These are phyloP conservation scores for Deroptyus accipitrinus DNA, from an alignment of 2,113 vertebrate genomes.

Conservation along the genomic window DNA sequence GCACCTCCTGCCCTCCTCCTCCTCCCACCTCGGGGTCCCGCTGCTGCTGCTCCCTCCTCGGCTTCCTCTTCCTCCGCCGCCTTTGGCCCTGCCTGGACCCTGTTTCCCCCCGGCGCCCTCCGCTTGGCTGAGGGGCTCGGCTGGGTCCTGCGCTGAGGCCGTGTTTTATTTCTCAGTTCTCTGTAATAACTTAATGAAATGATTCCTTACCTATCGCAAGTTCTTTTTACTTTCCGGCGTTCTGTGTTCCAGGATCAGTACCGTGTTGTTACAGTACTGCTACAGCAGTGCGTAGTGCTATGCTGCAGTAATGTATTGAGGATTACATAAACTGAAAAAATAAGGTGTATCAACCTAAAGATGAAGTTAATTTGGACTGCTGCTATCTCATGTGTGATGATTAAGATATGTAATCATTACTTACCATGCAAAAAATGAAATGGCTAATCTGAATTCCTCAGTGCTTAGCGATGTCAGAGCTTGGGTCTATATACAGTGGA, in stretches of 20 bases:
- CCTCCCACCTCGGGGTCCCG: accelerated
- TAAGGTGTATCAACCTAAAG: not conserved
- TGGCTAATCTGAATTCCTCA: accelerated
- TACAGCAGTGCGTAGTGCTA: not conserved
- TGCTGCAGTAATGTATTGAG: not conserved
- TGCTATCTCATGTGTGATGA: not conserved
- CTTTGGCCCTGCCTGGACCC: too few species aligned
- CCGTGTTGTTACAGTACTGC: not conserved
- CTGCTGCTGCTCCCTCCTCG: not conserved
- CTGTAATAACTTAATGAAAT: not conserved
- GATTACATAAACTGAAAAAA: not conserved
- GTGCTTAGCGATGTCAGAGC: not conserved
- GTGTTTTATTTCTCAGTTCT: not conserved
- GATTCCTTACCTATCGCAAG: not conserved
- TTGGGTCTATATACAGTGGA: accelerated
- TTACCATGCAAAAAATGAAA: accelerated
- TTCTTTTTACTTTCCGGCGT: not conserved
- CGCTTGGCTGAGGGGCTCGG: not conserved
- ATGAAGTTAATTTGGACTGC: not conserved
- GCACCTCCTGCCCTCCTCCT: not conserved
- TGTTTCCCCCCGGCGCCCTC: accelerated
- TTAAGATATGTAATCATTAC: not conserved
- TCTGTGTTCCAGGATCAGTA: not conserved
- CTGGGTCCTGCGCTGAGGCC: not conserved
- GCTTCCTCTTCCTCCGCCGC: not conserved